Base-by-base conservation (phyloP, 2,888 invertebrate species). In the Argynnis bischoffii region DNA sequence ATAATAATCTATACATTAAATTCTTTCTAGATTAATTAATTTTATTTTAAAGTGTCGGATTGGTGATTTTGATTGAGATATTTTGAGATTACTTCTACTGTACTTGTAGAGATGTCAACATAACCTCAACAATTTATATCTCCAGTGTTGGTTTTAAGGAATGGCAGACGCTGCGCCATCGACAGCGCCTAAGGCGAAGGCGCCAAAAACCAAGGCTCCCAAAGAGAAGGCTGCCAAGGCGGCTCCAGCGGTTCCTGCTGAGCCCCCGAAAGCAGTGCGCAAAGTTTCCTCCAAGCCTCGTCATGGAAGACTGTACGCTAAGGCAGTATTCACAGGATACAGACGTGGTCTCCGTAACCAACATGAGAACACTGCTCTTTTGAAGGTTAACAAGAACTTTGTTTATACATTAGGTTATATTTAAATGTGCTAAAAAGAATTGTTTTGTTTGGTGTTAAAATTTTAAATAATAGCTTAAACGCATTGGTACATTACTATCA, bases 291-390 rank as follows among this genome's bases (percentile, higher is more conserved):
- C 77, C 78, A 93, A 92, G 79, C 81, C 92, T 60, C 90, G 97
- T 73, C 97, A 97, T 84, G 97, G 97, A 69, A 95, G 99, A 79
- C 94, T 99, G 60, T 99, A 99, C 84, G 98, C 98, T n/a, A 99
- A 99, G 92, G 99, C 98, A 54, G 97, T 99, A 65, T 99, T 99
- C 93, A 98, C 98, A 76, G 97, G 97, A 78, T 97, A 97, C 92
- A 99, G 98, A 90, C 96, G 99, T 79, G 99, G 99, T 74, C 95
- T 98, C 73, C 96, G 99, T 77, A 99, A 99, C 89, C 99, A 99
- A 90, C 97, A 98, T 82, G 99, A 99, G 93, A 98, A 98, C 93
- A 99, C 99, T 69, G 97, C 99, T 26, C 95, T 99, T 26, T 93
- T 99, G 72, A 98, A 97, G 94, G 96, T 94, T 75, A 69, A 73